phyloP scores from a whole-genome alignment of 2,797 vertebrate species.

The Leptatherina wallacei region DNA sequence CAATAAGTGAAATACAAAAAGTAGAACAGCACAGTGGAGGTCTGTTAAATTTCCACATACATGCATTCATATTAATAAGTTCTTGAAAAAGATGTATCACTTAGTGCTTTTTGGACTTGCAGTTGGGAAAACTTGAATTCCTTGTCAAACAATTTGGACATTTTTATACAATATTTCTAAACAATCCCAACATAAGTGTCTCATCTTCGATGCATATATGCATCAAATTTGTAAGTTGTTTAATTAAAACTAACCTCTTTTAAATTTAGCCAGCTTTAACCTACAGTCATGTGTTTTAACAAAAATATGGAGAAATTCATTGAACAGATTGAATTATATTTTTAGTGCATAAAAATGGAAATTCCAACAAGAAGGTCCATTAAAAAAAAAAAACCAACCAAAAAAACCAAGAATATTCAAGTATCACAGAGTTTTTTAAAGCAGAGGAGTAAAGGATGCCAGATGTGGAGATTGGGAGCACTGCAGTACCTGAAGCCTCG shows the following conservation, averaged over 20 bases:
- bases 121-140: neutral
- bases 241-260: neutral
- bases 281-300: neutral
- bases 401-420: conserved; percentile 51
- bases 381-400: conserved; percentile 34
- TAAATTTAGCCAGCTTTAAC: neutral
- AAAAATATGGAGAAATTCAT: neutral
- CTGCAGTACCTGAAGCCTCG: neutral
- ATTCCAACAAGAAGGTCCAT: conserved; percentile 24
- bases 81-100: neutral
- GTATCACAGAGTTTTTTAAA: conserved; percentile 24
- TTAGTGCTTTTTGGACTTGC: neutral
- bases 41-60: neutral
- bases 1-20: neutral
- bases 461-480: neutral
- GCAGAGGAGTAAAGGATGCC: conserved; percentile 26
- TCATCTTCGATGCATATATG: neutral
- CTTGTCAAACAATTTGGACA: neutral
- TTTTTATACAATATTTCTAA: neutral
- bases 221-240: neutral
- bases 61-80: neutral
- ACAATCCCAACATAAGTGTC: neutral
- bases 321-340: neutral
- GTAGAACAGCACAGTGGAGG: conserved; percentile 7
- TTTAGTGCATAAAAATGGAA: conserved; percentile 23